Base-by-base conservation (phyloP, 2,888 invertebrate species). In the Plagiodera versicolora region DNA sequence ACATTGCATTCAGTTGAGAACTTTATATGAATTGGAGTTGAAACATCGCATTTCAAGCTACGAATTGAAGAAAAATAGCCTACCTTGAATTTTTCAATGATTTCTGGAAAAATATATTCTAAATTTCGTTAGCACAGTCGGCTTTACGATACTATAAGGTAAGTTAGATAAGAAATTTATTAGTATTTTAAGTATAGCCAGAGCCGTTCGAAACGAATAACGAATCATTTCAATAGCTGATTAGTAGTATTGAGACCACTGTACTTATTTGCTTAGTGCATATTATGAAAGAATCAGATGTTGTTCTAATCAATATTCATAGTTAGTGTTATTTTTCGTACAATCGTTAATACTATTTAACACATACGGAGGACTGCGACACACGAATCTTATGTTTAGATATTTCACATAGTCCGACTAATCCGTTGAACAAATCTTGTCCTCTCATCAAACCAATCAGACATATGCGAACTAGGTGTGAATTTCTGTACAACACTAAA, bases 351-450 rank as follows among this genome's bases (percentile, higher is more conserved):
- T 50, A 46, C 55, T 56, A 61, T 60, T 70, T 68, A 70, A 63
- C 71, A 65, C 68, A 30, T 69, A 68, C 68, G 49, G 70, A 71
- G 70, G 71, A 64, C 67, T 60, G 59, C 54, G 63, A 67, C 65
- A 67, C 71, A 71, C 70, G 68, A 67, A 68, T 65, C 53, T 64
- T 53, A 24, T 69, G 60, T 68, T 70, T 66, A 58, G 46, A 55
- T 24, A 24, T 62, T 70, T 70, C 63, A 56, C 70, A 57, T 50
- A 16, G 39, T 28, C 45, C 19, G 39, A 52, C 62, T 68, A 68
- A 68, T 61, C 47, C 20, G 9, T 35, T 35, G 17, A 24, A 51
- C 45, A 60, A 58, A 58, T 58, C 4, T 14, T 14, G 14, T 39
- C 39, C 14, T 11, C 39, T 39, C 3, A 14, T 39, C 14, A 2